Base-by-base conservation (phyloP, 1,140 invertebrate genomes). In the Pseudomyrmex flavicornis region DNA sequence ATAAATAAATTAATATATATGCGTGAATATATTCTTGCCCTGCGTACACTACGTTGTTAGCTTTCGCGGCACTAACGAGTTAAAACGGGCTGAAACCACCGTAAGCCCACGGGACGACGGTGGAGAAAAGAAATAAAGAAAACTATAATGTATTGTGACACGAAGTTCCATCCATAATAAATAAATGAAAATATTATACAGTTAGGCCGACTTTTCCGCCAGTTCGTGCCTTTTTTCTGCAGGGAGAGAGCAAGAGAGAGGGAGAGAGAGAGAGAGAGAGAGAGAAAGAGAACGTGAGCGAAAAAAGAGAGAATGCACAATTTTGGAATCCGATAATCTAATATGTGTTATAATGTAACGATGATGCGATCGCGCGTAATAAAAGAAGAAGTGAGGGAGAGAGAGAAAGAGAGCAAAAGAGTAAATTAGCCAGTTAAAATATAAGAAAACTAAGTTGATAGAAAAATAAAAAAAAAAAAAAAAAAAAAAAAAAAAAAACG, bases 101-200 rank as follows among this genome's bases (percentile, higher is more conserved):
- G 72, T 79, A 66, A 63, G 72, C 75, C 70, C 70, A 85, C 61
- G 56, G 86, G 56, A 85, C 76, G 76, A 84, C 70, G 84, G 86
- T 75, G 63, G 70, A 80, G 70, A 84, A 85, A 89, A 75, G 77
- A 90, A 89, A 90, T 82, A 90, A 89, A 68, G 48, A 77, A 77
- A 82, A 91, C 35, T 35, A 93, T 92, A 94, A 93, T 94, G 93
- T 94, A 94, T 94, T 94, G 93, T 94, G 93, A 94, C 76, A 80
- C 90, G 90, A 94, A 93, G 93, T 94, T 94, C 94, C 93, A 94
- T 94, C 93, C 93, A 94, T 94, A 92, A 93, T 93, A 93, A 94
- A 92, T 93, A 93, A 94, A 94, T 93, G 91, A 94, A 93, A 92
- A 94, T 94, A 94, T 94, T 93, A 94, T 94, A 94, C 92, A 93